These are phyloP conservation scores for Gobio gobio DNA, from an alignment of 2,113 vertebrate genomes.

Conservation along the genomic window DNA sequence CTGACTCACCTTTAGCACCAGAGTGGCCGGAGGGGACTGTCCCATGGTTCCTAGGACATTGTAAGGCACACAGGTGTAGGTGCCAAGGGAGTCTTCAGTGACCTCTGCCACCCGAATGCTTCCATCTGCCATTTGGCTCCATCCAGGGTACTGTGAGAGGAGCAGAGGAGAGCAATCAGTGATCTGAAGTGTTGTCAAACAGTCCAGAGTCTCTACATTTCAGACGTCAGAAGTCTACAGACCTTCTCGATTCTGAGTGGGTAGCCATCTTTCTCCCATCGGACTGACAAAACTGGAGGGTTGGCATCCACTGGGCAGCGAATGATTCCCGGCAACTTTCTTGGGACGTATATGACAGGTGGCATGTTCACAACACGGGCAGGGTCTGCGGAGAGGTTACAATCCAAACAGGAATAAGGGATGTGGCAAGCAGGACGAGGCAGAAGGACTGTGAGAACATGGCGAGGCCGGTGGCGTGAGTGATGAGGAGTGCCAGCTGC, in stretches of 20 bases:
- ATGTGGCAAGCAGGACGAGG: background rate
- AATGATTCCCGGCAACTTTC: slow-evolving; percentile 96
- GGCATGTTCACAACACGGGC: slow-evolving; percentile 99
- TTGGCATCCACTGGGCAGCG: slow-evolving; percentile 97
- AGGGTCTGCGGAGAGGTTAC: slow-evolving; percentile 79
- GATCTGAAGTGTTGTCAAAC: slow-evolving; percentile 5
- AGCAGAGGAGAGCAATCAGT: slow-evolving; percentile 13
- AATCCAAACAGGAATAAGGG: background rate
- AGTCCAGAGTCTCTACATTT: slow-evolving; percentile 2
- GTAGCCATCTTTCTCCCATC: slow-evolving; percentile 98
- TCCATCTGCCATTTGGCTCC: slow-evolving; percentile 94
- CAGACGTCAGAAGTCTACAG: background rate
- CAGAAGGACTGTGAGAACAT: no score
- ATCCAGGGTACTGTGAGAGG: slow-evolving; percentile 85
- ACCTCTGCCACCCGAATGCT: slow-evolving; percentile 97
- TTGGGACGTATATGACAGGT: slow-evolving; percentile 93
- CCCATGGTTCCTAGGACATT: slow-evolving; percentile 98
- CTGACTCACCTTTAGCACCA: slow-evolving; percentile 94
- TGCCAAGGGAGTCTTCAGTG: slow-evolving; percentile 98
- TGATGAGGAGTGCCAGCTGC: no score
- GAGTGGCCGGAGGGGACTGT: slow-evolving; percentile 95
- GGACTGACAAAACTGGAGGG: slow-evolving; percentile 91
- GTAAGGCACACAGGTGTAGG: slow-evolving; percentile 99
- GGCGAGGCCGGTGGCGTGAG: no score
- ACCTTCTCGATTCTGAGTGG: slow-evolving; percentile 96